Conservation (phyloP, 2,888 invertebrate genomes). For the Atrina japonica region DNA sequence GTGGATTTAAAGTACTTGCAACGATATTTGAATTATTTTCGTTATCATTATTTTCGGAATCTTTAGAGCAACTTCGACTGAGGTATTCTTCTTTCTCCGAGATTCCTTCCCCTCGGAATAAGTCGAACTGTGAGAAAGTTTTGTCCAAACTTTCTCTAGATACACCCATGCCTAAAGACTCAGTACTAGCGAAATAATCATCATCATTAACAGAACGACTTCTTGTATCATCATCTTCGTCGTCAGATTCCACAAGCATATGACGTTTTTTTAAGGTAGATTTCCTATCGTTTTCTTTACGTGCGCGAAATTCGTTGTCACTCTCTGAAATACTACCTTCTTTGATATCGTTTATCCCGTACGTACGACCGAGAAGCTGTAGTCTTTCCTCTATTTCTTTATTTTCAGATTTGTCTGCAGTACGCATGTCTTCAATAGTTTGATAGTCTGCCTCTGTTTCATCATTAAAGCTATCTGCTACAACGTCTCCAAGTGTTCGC, state of each 20-base stretch:
- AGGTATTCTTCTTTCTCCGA: constrained; percentile 24
- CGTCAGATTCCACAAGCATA: constrained; percentile 21
- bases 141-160: constrained; percentile 27
- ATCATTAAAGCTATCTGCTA: no score
- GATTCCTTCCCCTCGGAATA: constrained; percentile 14
- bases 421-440: no score
- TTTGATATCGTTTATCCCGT: constrained; percentile 1
- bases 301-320: constrained; percentile 11
- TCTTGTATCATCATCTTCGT: constrained; percentile 20
- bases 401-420: background rate
- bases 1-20: background rate
- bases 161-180: constrained; percentile 23
- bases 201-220: constrained; percentile 23
- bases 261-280: constrained; percentile 18
- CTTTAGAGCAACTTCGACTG: constrained; percentile 16
- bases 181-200: constrained; percentile 30
- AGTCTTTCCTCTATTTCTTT: constrained; percentile 14
- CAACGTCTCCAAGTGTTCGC: no score
- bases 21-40: background rate
- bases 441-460: no score
- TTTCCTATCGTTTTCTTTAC: constrained; percentile 14
- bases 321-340: constrained; percentile 19
- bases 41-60: background rate
- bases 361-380: background rate
- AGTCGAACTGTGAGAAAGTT: constrained; percentile 23